Evolutionary conservation across 2,888 invertebrate genomes (phyloP).

Genomic region (Eupeodes luniger): DNA sequence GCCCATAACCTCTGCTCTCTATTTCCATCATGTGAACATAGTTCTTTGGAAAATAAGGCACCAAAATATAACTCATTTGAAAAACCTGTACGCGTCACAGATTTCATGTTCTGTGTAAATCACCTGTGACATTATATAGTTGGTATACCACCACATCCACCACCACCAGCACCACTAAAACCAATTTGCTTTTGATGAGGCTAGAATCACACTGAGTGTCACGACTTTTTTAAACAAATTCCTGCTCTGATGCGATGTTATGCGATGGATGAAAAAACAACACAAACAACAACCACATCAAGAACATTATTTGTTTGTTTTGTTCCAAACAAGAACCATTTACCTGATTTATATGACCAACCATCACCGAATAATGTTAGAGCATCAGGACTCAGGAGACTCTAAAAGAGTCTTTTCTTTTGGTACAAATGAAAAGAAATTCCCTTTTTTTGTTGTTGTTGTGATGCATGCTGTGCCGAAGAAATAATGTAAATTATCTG

Average conservation of each 20-base stretch:
- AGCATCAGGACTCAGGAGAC: background rate
- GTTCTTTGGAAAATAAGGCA: background rate
- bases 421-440: constrained; percentile 19
- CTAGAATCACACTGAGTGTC: constrained; percentile 67
- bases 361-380: constrained; percentile 28
- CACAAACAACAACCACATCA: constrained; percentile 9
- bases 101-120: constrained; percentile 54
- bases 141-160: background rate
- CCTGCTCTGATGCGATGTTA: background rate
- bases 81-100: constrained; percentile 33
- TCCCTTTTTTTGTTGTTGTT: background rate
- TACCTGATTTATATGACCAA: constrained; percentile 55
- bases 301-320: background rate
- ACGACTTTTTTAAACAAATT: constrained; percentile 50
- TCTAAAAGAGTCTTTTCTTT: background rate
- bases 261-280: background rate
- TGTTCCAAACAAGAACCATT: constrained; percentile 35
- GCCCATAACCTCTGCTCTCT: constrained; percentile 18
- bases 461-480: constrained; percentile 49
- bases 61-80: constrained; percentile 27
- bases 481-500: constrained; percentile 58
- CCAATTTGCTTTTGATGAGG: constrained; percentile 60
- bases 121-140: constrained; percentile 46
- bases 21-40: background rate
- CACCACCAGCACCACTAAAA: background rate